Evolutionary conservation across 2,113 vertebrate species (phyloP), one percentile per base, ranked within the genome.

Genomic region (Paramisgurnus dabryanus): DNA sequence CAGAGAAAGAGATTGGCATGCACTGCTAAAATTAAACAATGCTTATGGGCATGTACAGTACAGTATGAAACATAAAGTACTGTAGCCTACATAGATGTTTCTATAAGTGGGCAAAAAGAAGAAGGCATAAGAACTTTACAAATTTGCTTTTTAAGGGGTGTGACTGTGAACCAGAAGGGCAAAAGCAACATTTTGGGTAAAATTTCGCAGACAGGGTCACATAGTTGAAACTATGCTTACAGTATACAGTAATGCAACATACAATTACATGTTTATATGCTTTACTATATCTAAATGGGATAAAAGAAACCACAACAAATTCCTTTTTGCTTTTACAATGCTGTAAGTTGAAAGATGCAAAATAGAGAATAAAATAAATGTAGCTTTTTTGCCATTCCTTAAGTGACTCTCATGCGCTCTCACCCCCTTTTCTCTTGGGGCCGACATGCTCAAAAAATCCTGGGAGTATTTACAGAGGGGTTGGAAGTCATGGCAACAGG

Each of bases 401-500:
- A 47, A 61, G 57, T 47, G 18, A 34, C 58, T 61, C 49, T 58
- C 5, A 10, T 6, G 1, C n/a, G 1, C 12, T 40, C 72, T 79
- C 80, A 82, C 69, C 78, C 79, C 72, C 83, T 66, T 65, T 79
- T 64, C 86, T 85, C 74, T 80, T 34, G 69, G 80, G 87, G 86
- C 83, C 67, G 47, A 79, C 7, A 86, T 76, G 74, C 86, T 86
- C 77, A 85, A 87, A 89, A 64, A 89, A 90, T 86, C 88, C 84
- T 88, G 84, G 63, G 18, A 88, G 85, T 88, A 86, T 89, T 89
- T 89, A 87, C 86, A 85, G 84, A 84, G 75, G 84, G 85, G 57
- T 83, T 80, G 70, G 85, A 85, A 79, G 88, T 88, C 88, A 91
- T 89, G 88, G 87, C 86, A 90, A 91, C 90, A 76, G 74, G 73